Evolutionary conservation across 2,113 vertebrate genomes (phyloP), one percentile per base, ranked within the genome.

Genomic region (Istiophorus platypterus): DNA sequence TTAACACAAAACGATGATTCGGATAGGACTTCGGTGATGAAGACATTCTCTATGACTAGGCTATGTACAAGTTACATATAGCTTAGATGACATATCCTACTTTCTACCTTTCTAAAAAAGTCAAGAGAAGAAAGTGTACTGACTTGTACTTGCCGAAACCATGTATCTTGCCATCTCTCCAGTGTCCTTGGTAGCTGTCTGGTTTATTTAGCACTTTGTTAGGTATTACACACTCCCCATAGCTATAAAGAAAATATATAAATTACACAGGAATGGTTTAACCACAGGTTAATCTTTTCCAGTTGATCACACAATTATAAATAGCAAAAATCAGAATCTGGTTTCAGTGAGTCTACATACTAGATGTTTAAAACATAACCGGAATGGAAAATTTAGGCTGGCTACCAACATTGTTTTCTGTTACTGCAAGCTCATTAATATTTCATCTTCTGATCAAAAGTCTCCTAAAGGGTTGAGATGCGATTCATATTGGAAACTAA

Each of bases 141-240:
- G 92, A 99, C 98, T 95, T 97, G 90, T 96, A 99, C 27, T 96
- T 96, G 67, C 98, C 98, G 13, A 99, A 97, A 15, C 98, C 97
- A 77, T 97, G 97, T 96, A 99, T 99, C 94, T 96, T 98, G 70
- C 97, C 98, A 57, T 99, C 97, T 86, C 94, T 97, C 98, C 98
- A 99, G 51, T 97, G 95, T 31, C 98, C 98, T 64, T 96, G 95
- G 17, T 98, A 99, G 70, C 91, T 95, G 87, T 99, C 97, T 52
- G 95, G 88, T 88, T 96, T 98, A 86, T 96, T 95, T 61, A 97
- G 88, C 49, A 95, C 84, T 92, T 96, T 97, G 85, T 96, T 96
- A 24, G 97, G 97, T 39, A 97, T 93, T 76, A 93, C 81, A 92
- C 95, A 97, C 82, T 98, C 96, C 76, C 98, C 98, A 37, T 96